A percentile compares a stretch with the other conserved stretches of the same genome.
These are phyloP conservation scores for Pedetes capensis DNA, from an alignment of 2,113 vertebrate genomes.

Conservation along the genomic window DNA sequence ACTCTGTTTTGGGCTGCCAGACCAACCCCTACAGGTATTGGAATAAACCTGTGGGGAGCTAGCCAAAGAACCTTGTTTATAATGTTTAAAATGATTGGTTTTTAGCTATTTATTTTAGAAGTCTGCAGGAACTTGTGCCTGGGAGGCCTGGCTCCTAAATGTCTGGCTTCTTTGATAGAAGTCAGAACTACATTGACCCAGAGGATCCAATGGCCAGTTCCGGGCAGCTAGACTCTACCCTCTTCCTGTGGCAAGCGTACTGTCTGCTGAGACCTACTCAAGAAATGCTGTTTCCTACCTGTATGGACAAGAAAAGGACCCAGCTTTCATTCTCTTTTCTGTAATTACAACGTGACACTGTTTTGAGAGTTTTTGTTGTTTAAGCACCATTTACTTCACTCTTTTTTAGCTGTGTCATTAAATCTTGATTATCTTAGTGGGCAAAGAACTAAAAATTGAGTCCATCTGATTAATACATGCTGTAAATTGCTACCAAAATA, in stretches of 20 bases:
- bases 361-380: no score
- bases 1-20: not conserved
- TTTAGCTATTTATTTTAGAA: not conserved
- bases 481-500: conserved; percentile 21
- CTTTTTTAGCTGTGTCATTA: no score
- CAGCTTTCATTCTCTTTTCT: not conserved
- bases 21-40: not conserved
- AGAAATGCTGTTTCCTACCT: not conserved
- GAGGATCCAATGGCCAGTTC: not conserved
- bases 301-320: not conserved
- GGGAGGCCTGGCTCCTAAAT: not conserved
- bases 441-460: not conserved
- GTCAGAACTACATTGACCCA: not conserved
- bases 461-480: not conserved
- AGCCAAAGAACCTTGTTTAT: not conserved
- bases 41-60: not conserved
- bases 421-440: not conserved
- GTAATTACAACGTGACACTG: not conserved
- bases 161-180: not conserved
- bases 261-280: not conserved
- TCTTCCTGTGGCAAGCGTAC: not conserved
- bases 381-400: not conserved
- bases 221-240: not conserved
- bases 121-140: not conserved
- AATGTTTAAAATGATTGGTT: not conserved